A percentile compares a stretch with the other conserved stretches of the same genome.
Evolutionary conservation across 2,797 vertebrate genomes (phyloP).

Genomic region (Poecilia picta): DNA sequence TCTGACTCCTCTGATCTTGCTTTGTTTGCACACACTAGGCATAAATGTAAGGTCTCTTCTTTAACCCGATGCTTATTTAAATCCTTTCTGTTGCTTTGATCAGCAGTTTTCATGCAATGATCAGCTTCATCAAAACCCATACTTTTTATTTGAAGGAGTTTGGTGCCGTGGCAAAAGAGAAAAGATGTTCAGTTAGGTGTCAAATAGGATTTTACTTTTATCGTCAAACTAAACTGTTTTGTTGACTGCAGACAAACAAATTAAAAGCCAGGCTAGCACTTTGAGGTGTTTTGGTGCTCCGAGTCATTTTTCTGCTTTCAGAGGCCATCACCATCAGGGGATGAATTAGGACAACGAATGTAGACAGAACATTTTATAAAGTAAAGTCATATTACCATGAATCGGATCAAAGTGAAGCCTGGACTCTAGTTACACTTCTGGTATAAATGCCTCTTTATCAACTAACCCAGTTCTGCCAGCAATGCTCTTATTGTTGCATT

Average conservation of each 20-base stretch:
- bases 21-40: background rate
- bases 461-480: background rate
- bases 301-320: background rate
- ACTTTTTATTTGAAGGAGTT: background rate
- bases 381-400: background rate
- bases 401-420: background rate
- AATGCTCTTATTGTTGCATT: background rate
- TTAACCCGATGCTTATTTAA: conserved; percentile 12
- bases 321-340: background rate
- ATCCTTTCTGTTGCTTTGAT: conserved; percentile 17
- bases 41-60: conserved; percentile 3
- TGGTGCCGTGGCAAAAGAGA: background rate
- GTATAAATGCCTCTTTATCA: background rate
- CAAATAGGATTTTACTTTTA: background rate
- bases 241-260: background rate
- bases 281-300: background rate
- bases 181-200: background rate
- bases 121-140: background rate
- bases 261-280: background rate
- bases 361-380: background rate
- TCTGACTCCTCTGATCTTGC: conserved; percentile 4
- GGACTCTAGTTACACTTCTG: background rate
- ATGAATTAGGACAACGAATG: background rate
- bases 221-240: background rate
- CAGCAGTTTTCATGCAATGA: conserved; percentile 21